Evolutionary conservation across 2,797 vertebrate species (phyloP), one percentile per base, ranked within the genome.

Genomic region (Scolopax rusticola): DNA sequence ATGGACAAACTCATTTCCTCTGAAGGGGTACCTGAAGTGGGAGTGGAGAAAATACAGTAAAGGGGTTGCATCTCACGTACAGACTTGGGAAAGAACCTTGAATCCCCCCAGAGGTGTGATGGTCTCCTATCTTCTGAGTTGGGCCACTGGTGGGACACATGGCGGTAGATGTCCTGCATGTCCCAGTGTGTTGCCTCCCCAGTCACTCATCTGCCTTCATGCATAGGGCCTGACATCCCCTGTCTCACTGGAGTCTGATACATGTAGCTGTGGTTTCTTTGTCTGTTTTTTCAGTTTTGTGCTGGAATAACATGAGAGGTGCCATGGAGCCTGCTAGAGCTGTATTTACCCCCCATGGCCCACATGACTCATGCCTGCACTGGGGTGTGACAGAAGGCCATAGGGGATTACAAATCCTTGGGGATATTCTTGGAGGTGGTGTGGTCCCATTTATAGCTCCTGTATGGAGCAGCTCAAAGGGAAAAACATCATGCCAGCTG

Each of bases 181-280:
- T 70, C 17, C 16, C 67, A 32, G 4, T 4, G 3, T 1, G 4
- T 48, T 12, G 2, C 68, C 41, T 70, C 30, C 47, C 27, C 11
- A 5, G 47, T 25, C 2, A 2, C 18, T 71, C 1, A 2, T 10
- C 38, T 33, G 43, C 50, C 53, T 56, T 56, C 76, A 30, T 0
- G 2, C 17, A 7, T 2, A 41, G 38, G 25, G 16, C 14, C 11
- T 21, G 61, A 83, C 24, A 28, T 8, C 3, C 15, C 7, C 18
- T 23, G 17, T 50, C 53, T 78, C 1, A 0, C 18, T 7, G 54
- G 20, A 8, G 15, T 19, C 33, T 1, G 11, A 24, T 9, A 12
- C 41, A 23, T 0, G 6, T 25, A 28, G 19, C 47, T 67, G 18
- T 24, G 16, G 5, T 40, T 80, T 50, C 33, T 67, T 38, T 16